These are phyloP conservation scores for Drosophila leontia DNA, from an alignment of 1,140 invertebrate genomes.

Conservation along the genomic window DNA sequence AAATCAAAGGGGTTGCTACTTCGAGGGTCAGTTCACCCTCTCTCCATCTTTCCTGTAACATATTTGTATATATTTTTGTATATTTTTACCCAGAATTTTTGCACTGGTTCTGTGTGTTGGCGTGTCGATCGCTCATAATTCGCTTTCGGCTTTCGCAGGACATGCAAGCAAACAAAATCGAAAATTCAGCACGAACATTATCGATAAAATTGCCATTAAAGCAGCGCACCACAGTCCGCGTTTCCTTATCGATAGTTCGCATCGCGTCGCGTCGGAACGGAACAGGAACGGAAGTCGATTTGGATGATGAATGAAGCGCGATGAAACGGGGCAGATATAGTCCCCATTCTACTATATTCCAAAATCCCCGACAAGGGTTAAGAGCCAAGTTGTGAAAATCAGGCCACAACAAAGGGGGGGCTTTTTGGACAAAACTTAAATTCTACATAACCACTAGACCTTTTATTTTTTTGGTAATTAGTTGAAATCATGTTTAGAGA, in stretches of 20 bases:
- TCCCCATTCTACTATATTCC: neutral
- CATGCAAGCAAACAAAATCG: constrained; percentile 84
- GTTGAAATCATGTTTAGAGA: too few species aligned
- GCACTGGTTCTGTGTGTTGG: constrained; percentile 65
- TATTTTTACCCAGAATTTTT: constrained; percentile 1
- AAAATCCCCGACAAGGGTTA: constrained; percentile 10
- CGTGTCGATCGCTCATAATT: constrained; percentile 84
- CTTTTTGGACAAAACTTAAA: neutral
- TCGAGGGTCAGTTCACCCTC: constrained; percentile 21
- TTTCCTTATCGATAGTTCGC: constrained; percentile 75
- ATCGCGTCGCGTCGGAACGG: constrained; percentile 59
- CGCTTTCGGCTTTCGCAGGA: constrained; percentile 41
- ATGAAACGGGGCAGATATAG: constrained; percentile 72
- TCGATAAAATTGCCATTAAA: constrained; percentile 84
- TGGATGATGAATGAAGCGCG: constrained; percentile 79
- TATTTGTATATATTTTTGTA: neutral
- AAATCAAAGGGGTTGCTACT: constrained; percentile 65
- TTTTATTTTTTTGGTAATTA: neutral
- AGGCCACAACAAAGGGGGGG: neutral
- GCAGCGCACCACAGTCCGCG: constrained; percentile 19
- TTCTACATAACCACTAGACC: neutral
- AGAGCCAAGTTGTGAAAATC: neutral
- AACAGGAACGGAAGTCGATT: constrained; percentile 75
- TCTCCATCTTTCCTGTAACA: neutral
- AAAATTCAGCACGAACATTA: constrained; percentile 84